phyloP scores from a whole-genome alignment of 2,888 invertebrate species.

The Nemapogon koenigi region DNA sequence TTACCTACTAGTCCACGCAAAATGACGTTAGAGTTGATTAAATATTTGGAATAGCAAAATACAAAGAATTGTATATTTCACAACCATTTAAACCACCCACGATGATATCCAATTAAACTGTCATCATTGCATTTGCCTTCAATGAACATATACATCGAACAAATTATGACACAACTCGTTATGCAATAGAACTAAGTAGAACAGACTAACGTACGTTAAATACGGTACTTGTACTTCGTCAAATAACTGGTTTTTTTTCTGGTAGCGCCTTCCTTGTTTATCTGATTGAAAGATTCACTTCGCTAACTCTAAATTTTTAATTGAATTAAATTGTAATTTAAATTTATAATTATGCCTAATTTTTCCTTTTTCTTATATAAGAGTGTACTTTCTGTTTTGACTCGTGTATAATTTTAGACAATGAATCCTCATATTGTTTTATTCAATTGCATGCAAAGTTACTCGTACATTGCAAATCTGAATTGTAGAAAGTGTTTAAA shows the following conservation, averaged over 20 bases:
- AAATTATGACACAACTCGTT: slow-evolving; percentile 6
- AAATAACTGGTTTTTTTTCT: slow-evolving; percentile 7
- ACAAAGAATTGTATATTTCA: too few species aligned
- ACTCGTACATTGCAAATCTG: slow-evolving; percentile 23
- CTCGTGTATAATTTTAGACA: slow-evolving; percentile 2
- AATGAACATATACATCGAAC: not conserved
- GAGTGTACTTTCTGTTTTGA: too few species aligned
- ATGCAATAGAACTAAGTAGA: slow-evolving; percentile 2
- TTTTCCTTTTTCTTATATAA: too few species aligned
- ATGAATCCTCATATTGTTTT: slow-evolving; percentile 4
- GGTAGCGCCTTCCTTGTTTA: too few species aligned
- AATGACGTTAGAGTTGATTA: too few species aligned
- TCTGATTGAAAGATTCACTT: too few species aligned
- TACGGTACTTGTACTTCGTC: not conserved
- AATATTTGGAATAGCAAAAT: too few species aligned
- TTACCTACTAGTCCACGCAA: too few species aligned
- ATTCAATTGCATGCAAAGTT: slow-evolving; percentile 9
- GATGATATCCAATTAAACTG: not conserved
- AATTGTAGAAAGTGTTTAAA: slow-evolving; percentile 34
- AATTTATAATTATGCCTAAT: too few species aligned
- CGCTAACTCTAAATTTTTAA: too few species aligned
- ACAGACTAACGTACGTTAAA: not conserved
- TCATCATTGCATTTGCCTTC: not conserved
- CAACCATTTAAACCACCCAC: slow-evolving; percentile 2
- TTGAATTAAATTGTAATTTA: too few species aligned